Percentiles rank a stretch among this genome's conserved stretches.
Conservation (phyloP, 2,113 vertebrate species). For the Montifringilla adamsi region DNA sequence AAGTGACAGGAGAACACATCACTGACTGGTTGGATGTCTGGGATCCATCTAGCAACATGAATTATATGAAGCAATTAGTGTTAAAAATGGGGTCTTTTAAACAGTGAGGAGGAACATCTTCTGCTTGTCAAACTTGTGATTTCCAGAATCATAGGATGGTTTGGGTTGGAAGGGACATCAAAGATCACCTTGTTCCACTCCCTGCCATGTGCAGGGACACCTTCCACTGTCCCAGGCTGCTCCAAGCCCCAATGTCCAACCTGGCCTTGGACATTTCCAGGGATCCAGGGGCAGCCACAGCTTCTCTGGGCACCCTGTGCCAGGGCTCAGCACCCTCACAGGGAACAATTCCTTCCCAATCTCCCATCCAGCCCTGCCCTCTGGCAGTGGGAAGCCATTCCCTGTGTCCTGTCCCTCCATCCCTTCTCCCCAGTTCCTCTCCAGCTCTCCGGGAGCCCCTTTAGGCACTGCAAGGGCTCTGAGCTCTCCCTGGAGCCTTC, state of each 20-base stretch:
- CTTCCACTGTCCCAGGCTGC: accelerated
- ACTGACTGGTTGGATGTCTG: not conserved
- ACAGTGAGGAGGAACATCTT: not conserved
- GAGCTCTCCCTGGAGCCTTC: not conserved
- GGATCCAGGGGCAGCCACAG: not conserved
- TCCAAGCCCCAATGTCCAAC: accelerated
- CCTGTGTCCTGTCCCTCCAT: not conserved
- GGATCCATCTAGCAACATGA: not conserved
- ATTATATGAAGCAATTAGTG: not conserved
- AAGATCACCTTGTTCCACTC: accelerated
- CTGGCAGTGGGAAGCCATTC: not conserved
- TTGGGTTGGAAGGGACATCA: not conserved
- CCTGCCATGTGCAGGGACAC: not conserved
- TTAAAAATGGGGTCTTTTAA: not conserved
- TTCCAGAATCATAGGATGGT: not conserved
- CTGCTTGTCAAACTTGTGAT: not conserved
- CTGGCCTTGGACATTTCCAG: not conserved
- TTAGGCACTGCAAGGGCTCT: accelerated
- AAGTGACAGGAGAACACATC: not conserved
- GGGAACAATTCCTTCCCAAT: accelerated
- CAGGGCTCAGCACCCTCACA: not conserved
- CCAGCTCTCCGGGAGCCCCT: not conserved
- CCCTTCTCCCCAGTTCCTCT: not conserved
- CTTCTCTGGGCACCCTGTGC: not conserved
- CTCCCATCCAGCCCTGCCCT: accelerated